A percentile compares a stretch with the other conserved stretches of the same genome.
Conservation (phyloP, 2,797 vertebrate genomes). For the Mycteria americana region DNA sequence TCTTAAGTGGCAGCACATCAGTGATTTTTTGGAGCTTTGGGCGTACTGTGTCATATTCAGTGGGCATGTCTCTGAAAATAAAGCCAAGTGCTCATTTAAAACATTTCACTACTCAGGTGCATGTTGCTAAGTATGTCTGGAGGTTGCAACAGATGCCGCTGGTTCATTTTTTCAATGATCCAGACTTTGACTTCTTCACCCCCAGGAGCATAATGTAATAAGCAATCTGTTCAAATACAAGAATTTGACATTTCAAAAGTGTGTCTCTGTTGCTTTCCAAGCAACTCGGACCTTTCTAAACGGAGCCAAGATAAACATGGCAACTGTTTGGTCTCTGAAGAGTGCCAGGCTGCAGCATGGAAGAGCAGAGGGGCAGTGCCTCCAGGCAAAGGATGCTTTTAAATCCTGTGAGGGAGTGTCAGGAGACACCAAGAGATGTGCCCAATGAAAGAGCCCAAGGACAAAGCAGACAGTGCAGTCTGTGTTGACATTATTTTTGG, state of each 20-base stretch:
- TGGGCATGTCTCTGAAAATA: neutral
- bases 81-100: neutral
- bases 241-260: neutral
- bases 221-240: neutral
- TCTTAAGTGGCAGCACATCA: neutral
- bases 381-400: neutral
- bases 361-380: neutral
- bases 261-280: neutral
- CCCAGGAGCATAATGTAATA: neutral
- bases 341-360: neutral
- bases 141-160: neutral
- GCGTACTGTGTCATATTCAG: neutral
- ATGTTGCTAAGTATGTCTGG: neutral
- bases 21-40: neutral
- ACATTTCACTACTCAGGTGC: neutral
- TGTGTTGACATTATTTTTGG: neutral
- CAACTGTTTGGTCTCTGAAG: neutral
- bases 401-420: neutral
- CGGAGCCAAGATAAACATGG: neutral
- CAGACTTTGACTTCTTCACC: slow-evolving; percentile 5
- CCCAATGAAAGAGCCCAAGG: neutral
- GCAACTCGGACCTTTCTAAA: neutral
- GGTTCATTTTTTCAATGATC: neutral
- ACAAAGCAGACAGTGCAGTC: neutral
- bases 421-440: neutral